phyloP scores from a whole-genome alignment of 2,113 vertebrate species.

The Candoia aspera region DNA sequence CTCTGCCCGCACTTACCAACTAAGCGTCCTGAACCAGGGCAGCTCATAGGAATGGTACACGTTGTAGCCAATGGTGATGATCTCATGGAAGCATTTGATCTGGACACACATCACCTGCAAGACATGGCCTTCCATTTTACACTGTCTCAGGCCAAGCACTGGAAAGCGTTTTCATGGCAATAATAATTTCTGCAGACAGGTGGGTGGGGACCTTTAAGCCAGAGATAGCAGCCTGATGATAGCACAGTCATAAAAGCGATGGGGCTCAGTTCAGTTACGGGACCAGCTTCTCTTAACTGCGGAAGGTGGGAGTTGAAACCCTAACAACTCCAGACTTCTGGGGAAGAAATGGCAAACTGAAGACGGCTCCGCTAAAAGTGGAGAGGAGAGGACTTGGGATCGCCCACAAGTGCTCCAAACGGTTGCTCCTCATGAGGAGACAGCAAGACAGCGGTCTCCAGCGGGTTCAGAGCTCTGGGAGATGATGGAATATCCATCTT shows the following conservation, averaged over 20 bases:
- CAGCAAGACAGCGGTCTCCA: too few relatives aligned
- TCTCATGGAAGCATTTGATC: constrained; percentile 99
- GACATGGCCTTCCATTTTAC: constrained; percentile 2
- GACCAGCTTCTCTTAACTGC: not conserved
- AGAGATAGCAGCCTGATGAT: not conserved
- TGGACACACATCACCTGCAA: constrained; percentile 93
- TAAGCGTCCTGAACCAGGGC: constrained; percentile 97
- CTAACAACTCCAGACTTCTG: not conserved
- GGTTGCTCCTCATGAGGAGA: not conserved
- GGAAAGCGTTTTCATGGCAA: not conserved
- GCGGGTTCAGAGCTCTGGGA: not conserved
- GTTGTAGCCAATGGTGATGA: constrained; percentile 97
- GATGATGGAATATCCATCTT: not conserved
- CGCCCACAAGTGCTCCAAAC: not conserved
- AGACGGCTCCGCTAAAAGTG: too few relatives aligned
- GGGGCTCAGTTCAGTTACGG: not conserved
- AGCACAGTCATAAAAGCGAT: not conserved
- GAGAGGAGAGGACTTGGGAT: not conserved
- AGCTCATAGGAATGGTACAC: constrained; percentile 98
- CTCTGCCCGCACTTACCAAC: constrained; percentile 82
- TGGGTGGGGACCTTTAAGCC: not conserved
- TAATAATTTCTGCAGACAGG: not conserved
- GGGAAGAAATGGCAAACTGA: not conserved
- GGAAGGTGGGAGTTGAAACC: not conserved
- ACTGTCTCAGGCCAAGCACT: not conserved